Percentiles rank a stretch among this genome's conserved stretches.
phyloP scores from a whole-genome alignment of 2,888 invertebrate species.

The Amiota minor region DNA sequence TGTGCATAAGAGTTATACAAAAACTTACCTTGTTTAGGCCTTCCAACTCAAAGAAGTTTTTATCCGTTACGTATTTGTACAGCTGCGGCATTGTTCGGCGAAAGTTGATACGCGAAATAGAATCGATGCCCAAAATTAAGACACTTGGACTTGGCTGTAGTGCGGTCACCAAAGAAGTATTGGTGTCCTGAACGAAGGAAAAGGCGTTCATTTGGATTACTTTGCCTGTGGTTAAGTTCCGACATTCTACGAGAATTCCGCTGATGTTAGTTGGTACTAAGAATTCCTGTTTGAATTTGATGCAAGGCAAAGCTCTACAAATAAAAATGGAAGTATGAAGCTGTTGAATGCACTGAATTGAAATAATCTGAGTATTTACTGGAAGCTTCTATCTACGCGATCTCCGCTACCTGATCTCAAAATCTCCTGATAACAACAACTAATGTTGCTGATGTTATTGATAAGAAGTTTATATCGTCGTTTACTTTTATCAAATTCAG shows the following conservation, averaged over 20 bases:
- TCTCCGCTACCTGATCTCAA: conserved; percentile 56
- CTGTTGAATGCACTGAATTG: background rate
- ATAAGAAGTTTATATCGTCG: conserved; percentile 58
- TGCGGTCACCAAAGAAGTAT: background rate
- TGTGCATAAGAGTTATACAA: background rate
- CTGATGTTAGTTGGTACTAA: conserved; percentile 56
- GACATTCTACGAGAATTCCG: conserved; percentile 61
- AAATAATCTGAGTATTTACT: conserved; percentile 47
- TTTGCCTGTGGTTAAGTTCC: conserved; percentile 66
- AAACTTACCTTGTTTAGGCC: conserved; percentile 81
- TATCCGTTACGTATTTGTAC: conserved; percentile 77
- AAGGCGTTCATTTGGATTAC: conserved; percentile 74
- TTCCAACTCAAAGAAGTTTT: conserved; percentile 80
- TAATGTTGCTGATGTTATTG: conserved; percentile 50
- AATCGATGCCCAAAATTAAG: conserved; percentile 87
- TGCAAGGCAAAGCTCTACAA: conserved; percentile 58
- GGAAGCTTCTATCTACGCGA: conserved; percentile 57
- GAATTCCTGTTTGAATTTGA: conserved; percentile 54
- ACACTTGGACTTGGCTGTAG: conserved; percentile 75
- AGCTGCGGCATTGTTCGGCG: conserved; percentile 83
- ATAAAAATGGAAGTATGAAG: background rate
- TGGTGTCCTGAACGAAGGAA: conserved; percentile 74
- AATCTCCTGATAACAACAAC: conserved; percentile 68
- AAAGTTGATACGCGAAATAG: conserved; percentile 85
- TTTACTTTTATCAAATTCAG: conserved; percentile 54